These are phyloP conservation scores for Macquaria australasica DNA, from an alignment of 2,113 vertebrate species.

Conservation along the genomic window DNA sequence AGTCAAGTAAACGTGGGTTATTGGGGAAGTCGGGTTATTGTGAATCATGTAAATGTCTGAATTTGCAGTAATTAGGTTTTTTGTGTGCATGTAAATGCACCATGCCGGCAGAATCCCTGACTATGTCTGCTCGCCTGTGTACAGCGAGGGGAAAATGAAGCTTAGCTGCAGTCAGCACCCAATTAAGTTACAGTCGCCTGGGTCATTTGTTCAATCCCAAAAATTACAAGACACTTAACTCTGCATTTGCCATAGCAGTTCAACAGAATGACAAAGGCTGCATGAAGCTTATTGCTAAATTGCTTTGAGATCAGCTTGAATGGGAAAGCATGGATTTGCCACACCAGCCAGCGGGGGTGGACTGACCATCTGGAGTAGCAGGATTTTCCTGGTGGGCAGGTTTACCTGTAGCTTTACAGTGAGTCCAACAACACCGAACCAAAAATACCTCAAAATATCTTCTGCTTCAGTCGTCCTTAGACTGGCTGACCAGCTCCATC, in stretches of 20 bases:
- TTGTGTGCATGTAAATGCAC: constrained; percentile 33
- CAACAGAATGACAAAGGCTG: background rate
- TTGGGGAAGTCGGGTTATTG: background rate
- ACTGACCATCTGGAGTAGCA: constrained; percentile 29
- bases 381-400: background rate
- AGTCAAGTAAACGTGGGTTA: background rate
- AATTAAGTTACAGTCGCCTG: constrained; percentile 16
- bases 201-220: constrained; percentile 16
- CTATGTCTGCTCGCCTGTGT: constrained; percentile 2
- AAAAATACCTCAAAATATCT: background rate
- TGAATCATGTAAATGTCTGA: constrained; percentile 20
- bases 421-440: background rate
- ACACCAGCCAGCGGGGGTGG: constrained; percentile 10
- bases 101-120: constrained; percentile 3
- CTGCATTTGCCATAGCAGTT: background rate
- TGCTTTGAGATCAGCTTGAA: background rate
- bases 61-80: constrained; percentile 18
- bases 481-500: background rate
- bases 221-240: constrained; percentile 32
- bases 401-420: constrained; percentile 6
- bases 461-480: background rate
- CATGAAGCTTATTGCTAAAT: background rate
- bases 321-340: constrained; percentile 22
- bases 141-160: background rate
- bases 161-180: constrained; percentile 26